Evolutionary conservation across 2,113 vertebrate genomes (phyloP), one percentile per base, ranked within the genome.

Genomic region (Zosterops borbonicus): DNA sequence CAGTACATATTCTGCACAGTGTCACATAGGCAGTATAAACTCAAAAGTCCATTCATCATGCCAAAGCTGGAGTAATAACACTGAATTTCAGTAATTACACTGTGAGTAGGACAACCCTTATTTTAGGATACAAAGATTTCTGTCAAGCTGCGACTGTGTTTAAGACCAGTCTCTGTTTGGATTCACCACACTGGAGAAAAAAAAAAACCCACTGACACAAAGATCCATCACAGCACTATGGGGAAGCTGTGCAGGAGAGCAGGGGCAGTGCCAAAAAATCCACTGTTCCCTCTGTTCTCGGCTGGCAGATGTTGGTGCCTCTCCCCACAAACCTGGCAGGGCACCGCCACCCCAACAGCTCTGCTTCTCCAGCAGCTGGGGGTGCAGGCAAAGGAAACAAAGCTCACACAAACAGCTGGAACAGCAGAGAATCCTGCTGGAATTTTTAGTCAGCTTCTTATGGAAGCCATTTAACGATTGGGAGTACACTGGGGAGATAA

Each of bases 401-500:
- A 83, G 75, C 71, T 78, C 76, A 17, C 14, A 9, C 24, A 9
- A 80, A 60, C 55, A 70, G 27, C 84, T n/a, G 42, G 23, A 53
- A n/a, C 2, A 0, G 44, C 28, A 22, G 24, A 44, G 73, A 84
- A 71, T 14, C 0, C 0, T 3, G 3, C 74, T 46, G 22, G 42
- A 74, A 46, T 81, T 56, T 42, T 29, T 47, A 39, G 42, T 1
- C 10, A 4, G 17, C 50, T 62, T 35, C 70, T 53, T 6, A 24
- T 5, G 24, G 67, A 69, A 74, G n/a, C 5, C 31, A 11, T 35
- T 2, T 15, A 13, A 44, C 3, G 23, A 22, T 23, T 12, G 21
- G 3, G 52, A 58, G 44, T 2, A 9, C 1, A 2, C 18, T 4
- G 1, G 11, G 9, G 37, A 5, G 10, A 19, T 10, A 19, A n/a